Conservation (phyloP, 2,113 vertebrate species). For the Hippocampus barbouri region DNA sequence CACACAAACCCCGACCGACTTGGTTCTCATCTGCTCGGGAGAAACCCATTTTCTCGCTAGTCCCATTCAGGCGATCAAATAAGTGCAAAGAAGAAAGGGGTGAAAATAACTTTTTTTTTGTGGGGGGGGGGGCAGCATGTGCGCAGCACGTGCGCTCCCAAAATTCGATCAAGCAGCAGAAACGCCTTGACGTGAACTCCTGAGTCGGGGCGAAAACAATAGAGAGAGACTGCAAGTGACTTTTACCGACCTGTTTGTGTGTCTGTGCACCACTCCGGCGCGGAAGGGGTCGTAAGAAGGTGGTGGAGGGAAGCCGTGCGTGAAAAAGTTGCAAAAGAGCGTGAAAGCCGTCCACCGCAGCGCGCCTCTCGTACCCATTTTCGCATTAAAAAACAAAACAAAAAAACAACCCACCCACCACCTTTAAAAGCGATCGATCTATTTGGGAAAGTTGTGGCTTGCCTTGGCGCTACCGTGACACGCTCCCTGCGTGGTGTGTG, state of each 20-base stretch:
- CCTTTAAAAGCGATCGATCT: background rate
- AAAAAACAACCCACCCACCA: too few species aligned
- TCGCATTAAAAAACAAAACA: background rate
- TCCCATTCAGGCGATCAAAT: conserved; percentile 26
- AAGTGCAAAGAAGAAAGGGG: background rate
- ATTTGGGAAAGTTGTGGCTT: background rate
- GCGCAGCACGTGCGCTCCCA: conserved; percentile 6
- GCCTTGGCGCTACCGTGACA: background rate
- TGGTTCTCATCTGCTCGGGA: conserved; percentile 50
- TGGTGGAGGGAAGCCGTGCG: conserved; percentile 51
- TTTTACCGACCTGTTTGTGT: conserved; percentile 67
- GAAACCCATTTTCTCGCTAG: conserved; percentile 18
- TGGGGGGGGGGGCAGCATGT: background rate
- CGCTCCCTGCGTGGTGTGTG: background rate
- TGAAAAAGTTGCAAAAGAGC: conserved; percentile 53
- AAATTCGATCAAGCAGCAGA: background rate
- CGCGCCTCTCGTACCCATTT: conserved; percentile 1
- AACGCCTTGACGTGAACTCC: background rate
- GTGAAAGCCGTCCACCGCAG: conserved; percentile 48
- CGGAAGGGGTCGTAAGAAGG: conserved; percentile 63
- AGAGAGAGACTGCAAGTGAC: background rate
- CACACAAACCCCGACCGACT: conserved; percentile 26
- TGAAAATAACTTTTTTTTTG: too few species aligned
- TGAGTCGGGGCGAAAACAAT: too few species aligned
- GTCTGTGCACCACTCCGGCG: conserved; percentile 59